Percentiles rank a stretch among this genome's conserved stretches.
Conservation (phyloP, 2,888 invertebrate species). For the Chymomyza caudatula region DNA sequence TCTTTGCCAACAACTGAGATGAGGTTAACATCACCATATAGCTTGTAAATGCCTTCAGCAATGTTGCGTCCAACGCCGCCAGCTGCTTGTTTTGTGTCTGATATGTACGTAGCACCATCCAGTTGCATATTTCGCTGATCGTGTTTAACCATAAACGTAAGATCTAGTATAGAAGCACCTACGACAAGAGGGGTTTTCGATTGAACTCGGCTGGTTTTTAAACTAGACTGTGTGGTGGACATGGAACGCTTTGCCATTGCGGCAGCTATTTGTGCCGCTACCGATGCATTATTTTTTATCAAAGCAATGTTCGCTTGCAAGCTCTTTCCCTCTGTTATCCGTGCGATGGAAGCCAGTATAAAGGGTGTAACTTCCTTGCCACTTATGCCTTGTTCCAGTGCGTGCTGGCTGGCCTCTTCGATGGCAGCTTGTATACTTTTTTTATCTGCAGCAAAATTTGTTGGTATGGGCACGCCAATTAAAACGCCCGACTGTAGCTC, state of each 20-base stretch:
- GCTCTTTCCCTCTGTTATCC: constrained; percentile 90
- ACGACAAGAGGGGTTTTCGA: constrained; percentile 80
- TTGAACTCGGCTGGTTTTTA: background rate
- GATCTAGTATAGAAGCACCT: constrained; percentile 89
- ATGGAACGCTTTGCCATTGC: constrained; percentile 76
- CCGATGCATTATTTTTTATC: constrained; percentile 93
- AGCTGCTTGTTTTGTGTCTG: constrained; percentile 82
- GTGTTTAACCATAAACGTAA: constrained; percentile 83
- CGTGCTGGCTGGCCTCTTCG: constrained; percentile 82
- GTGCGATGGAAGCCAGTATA: constrained; percentile 86
- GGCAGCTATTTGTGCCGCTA: constrained; percentile 89
- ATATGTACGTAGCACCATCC: constrained; percentile 88
- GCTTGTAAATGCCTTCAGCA: constrained; percentile 89
- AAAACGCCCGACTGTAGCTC: constrained; percentile 86
- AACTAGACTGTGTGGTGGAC: too few relatives aligned
- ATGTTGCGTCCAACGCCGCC: constrained; percentile 97
- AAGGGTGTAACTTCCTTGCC: constrained; percentile 97
- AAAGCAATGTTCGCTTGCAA: constrained; percentile 92
- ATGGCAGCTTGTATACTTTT: constrained; percentile 85
- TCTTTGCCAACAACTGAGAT: constrained; percentile 90
- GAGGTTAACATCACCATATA: constrained; percentile 83
- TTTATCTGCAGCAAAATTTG: constrained; percentile 80
- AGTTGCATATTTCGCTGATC: constrained; percentile 80
- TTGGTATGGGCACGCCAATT: constrained; percentile 94
- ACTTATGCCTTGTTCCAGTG: constrained; percentile 80